Evolutionary conservation across 2,113 vertebrate species (phyloP).

Genomic region (Bujurquina vittata): DNA sequence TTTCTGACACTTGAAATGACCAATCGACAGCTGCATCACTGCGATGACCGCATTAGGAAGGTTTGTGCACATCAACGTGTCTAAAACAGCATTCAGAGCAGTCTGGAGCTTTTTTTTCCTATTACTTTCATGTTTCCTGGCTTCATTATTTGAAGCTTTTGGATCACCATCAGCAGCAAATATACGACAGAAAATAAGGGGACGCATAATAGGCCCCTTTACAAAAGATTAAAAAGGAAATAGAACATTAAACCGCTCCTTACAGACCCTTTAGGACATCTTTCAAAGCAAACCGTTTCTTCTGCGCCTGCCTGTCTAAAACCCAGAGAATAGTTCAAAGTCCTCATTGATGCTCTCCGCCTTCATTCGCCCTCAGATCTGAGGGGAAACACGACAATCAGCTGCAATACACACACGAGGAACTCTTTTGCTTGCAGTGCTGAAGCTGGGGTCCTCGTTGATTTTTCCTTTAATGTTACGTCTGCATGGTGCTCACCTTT

Average conservation of each 20-base stretch:
- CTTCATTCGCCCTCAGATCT: conserved; percentile 60
- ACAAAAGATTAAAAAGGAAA: not conserved
- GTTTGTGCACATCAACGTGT: not conserved
- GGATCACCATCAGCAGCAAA: not conserved
- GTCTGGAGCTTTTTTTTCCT: not conserved
- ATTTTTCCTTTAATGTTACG: not conserved
- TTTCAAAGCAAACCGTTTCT: conserved; percentile 37
- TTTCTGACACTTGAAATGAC: too few relatives aligned
- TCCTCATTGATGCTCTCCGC: conserved; percentile 58
- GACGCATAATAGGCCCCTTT: not conserved
- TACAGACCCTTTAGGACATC: conserved; percentile 21
- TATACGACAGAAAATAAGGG: not conserved
- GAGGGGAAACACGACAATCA: conserved; percentile 40
- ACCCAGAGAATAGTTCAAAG: conserved; percentile 70
- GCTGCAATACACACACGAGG: not conserved
- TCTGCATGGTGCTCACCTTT: not conserved
- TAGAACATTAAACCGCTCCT: conserved; percentile 19
- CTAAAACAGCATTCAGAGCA: not conserved
- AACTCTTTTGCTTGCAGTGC: not conserved
- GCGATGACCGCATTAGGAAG: too few relatives aligned
- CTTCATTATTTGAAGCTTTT: not conserved
- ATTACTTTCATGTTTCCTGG: not conserved
- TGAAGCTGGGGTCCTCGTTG: not conserved
- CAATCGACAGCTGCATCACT: not conserved
- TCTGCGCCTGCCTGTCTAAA: conserved; percentile 8